Conservation (phyloP, 2,113 vertebrate species). For the Leptobrachium ailaonicum region DNA sequence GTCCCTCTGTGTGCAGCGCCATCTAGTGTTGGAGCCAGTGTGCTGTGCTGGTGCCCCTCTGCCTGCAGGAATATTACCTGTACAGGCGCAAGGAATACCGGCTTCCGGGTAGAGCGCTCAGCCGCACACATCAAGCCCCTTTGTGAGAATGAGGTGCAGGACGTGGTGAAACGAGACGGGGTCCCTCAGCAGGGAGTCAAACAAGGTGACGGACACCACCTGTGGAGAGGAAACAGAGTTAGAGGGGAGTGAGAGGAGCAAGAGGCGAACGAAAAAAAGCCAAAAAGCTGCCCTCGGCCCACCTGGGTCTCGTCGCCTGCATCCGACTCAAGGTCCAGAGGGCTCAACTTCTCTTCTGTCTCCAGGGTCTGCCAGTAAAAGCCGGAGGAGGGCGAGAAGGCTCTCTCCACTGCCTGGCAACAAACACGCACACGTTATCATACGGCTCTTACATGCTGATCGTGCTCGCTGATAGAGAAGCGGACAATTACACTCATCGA, state of each 20-base stretch:
- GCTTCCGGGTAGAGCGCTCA: conserved; percentile 63
- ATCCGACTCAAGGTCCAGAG: conserved; percentile 47
- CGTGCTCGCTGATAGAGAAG: background rate
- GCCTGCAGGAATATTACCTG: conserved; percentile 58
- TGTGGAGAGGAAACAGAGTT: conserved; percentile 31
- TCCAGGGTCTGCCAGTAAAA: conserved; percentile 75
- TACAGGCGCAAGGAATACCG: conserved; percentile 53
- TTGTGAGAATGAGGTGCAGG: conserved; percentile 61
- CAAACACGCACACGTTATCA: conserved; percentile 33
- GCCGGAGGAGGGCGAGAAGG: conserved; percentile 60
- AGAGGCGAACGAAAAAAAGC: no score
- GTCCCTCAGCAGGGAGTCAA: conserved; percentile 55
- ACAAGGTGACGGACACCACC: conserved; percentile 66
- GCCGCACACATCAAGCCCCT: conserved; percentile 67
- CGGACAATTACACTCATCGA: no score
- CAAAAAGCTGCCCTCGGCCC: no score
- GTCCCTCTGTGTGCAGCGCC: no score
- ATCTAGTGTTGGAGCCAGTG: no score
- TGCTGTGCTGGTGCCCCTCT: no score
- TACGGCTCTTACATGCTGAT: background rate
- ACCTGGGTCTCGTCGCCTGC: conserved; percentile 64
- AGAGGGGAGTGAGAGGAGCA: no score
- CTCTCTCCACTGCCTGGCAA: conserved; percentile 63
- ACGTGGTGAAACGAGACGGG: conserved; percentile 63
- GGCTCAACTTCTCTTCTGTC: conserved; percentile 57